Evolutionary conservation across 2,113 vertebrate species (phyloP).

Genomic region (Chaenogobius annularis): DNA sequence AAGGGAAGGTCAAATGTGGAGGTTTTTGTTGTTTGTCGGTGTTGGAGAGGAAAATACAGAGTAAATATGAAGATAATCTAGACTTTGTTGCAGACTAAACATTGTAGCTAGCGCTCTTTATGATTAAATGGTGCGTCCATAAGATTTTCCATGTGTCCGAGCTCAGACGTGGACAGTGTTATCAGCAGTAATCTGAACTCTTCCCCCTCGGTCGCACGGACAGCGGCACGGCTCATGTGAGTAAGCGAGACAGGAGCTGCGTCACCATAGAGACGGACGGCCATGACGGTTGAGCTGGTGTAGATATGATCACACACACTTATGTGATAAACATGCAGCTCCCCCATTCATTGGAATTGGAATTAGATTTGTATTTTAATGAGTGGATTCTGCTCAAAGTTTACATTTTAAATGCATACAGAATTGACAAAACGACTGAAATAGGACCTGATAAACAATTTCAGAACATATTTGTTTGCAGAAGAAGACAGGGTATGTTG

Average conservation of each 20-base stretch:
- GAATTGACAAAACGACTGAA: too few relatives aligned
- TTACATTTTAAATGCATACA: too few relatives aligned
- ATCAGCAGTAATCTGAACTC: conserved; percentile 63
- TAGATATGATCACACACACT: background rate
- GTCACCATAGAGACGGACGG: conserved; percentile 62
- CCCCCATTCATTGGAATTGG: background rate
- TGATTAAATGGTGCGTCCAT: background rate
- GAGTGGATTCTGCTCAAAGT: too few relatives aligned
- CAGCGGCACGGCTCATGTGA: conserved; percentile 12
- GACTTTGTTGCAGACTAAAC: background rate
- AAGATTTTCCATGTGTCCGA: conserved; percentile 1
- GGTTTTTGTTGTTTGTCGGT: background rate
- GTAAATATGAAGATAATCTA: background rate
- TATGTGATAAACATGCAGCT: background rate
- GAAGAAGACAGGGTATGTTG: too few relatives aligned
- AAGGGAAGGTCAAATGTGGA: background rate
- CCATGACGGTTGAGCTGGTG: conserved; percentile 44
- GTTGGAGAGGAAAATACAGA: background rate
- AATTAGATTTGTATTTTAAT: too few relatives aligned
- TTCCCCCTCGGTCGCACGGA: conserved; percentile 31
- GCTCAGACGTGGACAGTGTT: conserved; percentile 37
- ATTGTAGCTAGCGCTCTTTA: background rate
- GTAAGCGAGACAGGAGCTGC: conserved; percentile 50
- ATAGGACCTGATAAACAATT: too few relatives aligned
- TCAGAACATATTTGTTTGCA: too few relatives aligned